Percentiles rank a stretch among this genome's conserved stretches.
phyloP scores from a whole-genome alignment of 2,888 invertebrate species.

The Dryobotodes eremita region DNA sequence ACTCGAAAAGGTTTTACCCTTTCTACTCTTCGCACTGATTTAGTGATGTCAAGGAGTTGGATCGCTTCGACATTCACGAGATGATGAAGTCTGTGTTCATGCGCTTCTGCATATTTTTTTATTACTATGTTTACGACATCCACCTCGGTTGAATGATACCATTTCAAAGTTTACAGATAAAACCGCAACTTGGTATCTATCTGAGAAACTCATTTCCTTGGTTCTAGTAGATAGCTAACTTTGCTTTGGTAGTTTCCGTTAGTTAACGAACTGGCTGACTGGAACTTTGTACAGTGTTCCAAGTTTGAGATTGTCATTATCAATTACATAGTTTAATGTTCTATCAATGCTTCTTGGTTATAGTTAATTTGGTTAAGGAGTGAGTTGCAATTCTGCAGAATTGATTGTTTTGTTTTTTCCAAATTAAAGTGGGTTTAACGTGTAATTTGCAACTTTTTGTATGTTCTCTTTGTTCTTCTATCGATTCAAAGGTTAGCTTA shows the following conservation, averaged over 20 bases:
- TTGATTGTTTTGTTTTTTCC: slow-evolving; percentile 30
- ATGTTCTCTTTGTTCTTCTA: slow-evolving; percentile 10
- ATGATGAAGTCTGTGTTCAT: too few species aligned
- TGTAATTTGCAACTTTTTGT: slow-evolving; percentile 1
- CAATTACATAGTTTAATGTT: not conserved
- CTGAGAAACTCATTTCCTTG: slow-evolving; percentile 28
- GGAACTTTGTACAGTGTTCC: slow-evolving; percentile 25
- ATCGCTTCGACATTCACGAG: too few species aligned
- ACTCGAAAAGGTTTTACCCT: too few species aligned
- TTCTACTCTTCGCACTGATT: too few species aligned
- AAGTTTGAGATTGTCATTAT: slow-evolving; percentile 19
- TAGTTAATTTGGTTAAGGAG: not conserved
- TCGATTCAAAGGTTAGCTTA: slow-evolving; percentile 3
- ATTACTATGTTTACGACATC: too few species aligned
- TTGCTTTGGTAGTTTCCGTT: slow-evolving; percentile 5
- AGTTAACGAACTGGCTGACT: slow-evolving; percentile 19
- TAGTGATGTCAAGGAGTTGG: too few species aligned
- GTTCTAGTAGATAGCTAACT: slow-evolving; percentile 14
- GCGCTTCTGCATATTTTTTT: too few species aligned
- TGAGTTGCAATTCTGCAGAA: slow-evolving; percentile 31
- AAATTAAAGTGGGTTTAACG: not conserved
- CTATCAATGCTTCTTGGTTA: slow-evolving; percentile 1
- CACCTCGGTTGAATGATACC: slow-evolving; percentile 1
- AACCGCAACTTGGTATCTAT: slow-evolving; percentile 12
- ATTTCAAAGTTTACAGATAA: slow-evolving; percentile 25